Base-by-base conservation (phyloP, 2,888 invertebrate genomes). In the Xanthorhoe designata region DNA sequence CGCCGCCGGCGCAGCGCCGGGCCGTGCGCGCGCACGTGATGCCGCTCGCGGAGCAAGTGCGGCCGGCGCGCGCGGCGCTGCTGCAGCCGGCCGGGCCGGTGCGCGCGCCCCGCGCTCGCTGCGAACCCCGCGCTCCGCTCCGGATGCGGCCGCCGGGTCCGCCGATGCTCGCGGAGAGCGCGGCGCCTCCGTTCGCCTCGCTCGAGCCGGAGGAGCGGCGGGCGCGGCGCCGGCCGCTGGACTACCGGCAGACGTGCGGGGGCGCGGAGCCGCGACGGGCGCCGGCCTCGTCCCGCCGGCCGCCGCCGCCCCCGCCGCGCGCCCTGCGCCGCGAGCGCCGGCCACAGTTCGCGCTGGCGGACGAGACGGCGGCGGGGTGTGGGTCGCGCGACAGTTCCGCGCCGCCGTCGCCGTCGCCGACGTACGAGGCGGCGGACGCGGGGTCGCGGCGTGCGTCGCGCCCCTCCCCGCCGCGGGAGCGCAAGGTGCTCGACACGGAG, bases 401-500 rank as follows among this genome's bases (percentile, higher is more conserved):
- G 53, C 13, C 53, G 57, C 61, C 68, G 38, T 53, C 68, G 51
- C 66, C 63, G 61, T 70, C 73, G 74, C 73, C 70, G 55, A 59
- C 71, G 70, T 77, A 74, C 75, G 65, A 62, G 53, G 70, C 75
- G 63, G 56, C 74, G 74, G 74, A 73, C 63, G 72, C 35, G 53
- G 63, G 73, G 24, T 49, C 58, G 56, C 65, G 73, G 73, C 64
- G 71, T 67, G 71, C 68, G 73, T 73, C 75, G 73, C 78, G 47
- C 24, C 5, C 32, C 7, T 32, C 32, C 7, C 32, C 32, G 77
- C 78, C 73, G 68, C 75, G 55, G 74, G 73, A 74, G 78, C 80
- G 82, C 72, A 81, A 87, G 76, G 80, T 85, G 73, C 81, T 84
- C 63, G 83, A 82, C 82, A 78, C 84, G 77, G 24, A 24, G 24